Conservation (phyloP, 2,113 vertebrate genomes). For the Nibea albiflora region DNA sequence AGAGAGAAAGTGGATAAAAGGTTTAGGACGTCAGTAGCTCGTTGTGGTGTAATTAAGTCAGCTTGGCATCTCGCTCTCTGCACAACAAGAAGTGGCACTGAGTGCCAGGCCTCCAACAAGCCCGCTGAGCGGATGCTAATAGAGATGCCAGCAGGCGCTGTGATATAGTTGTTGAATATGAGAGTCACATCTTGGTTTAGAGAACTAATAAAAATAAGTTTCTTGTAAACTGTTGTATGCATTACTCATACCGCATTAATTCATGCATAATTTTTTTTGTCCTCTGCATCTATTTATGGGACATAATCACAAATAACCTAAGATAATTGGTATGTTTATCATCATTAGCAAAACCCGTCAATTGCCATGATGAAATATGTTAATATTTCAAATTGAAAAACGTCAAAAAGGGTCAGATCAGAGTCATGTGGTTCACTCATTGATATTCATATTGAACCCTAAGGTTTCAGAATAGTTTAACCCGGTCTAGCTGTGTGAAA, state of each 20-base stretch:
- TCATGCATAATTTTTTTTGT: slow-evolving; percentile 16
- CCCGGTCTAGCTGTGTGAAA: slow-evolving; percentile 62
- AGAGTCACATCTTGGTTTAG: slow-evolving; percentile 34
- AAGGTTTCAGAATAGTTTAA: slow-evolving; percentile 62
- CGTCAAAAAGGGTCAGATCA: neutral
- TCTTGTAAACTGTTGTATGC: slow-evolving; percentile 6
- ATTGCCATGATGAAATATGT: neutral
- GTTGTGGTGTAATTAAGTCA: slow-evolving; percentile 73
- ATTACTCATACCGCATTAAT: slow-evolving; percentile 21
- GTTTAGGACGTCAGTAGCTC: slow-evolving; percentile 56
- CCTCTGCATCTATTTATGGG: slow-evolving; percentile 12
- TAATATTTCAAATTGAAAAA: neutral
- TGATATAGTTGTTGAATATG: slow-evolving; percentile 48
- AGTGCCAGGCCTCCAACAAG: slow-evolving; percentile 64
- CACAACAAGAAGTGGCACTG: slow-evolving; percentile 50
- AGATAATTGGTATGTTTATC: slow-evolving; percentile 1
- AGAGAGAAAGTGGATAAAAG: slow-evolving; percentile 45
- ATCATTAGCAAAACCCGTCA: slow-evolving; percentile 1
- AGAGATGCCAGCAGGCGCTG: slow-evolving; percentile 50
- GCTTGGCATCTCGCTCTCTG: slow-evolving; percentile 55
- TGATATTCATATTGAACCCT: slow-evolving; percentile 59
- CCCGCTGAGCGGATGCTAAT: slow-evolving; percentile 58
- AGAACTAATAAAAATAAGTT: slow-evolving; percentile 46
- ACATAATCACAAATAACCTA: slow-evolving; percentile 5
- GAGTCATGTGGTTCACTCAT: slow-evolving; percentile 29